phyloP scores from a whole-genome alignment of 2,113 vertebrate species.

The Proteles cristata region DNA sequence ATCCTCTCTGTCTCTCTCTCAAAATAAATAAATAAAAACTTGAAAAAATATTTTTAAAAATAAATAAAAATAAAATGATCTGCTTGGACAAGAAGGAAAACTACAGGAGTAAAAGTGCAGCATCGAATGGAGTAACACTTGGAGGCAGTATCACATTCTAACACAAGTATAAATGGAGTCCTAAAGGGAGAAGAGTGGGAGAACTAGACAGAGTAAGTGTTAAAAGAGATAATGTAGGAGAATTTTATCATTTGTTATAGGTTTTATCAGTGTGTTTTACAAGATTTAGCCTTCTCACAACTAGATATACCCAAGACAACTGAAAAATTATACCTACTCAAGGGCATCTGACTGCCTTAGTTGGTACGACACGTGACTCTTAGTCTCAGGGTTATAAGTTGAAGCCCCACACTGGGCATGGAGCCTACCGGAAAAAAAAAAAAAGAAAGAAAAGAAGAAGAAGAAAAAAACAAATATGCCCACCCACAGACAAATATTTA shows the following conservation, averaged over 20 bases:
- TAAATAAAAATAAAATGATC: too few relatives aligned
- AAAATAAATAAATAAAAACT: too few relatives aligned
- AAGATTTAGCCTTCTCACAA: not conserved
- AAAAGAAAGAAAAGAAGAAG: not conserved
- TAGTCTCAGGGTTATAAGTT: not conserved
- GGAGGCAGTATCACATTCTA: not conserved
- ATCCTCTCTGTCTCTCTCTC: too few relatives aligned
- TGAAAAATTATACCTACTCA: not conserved
- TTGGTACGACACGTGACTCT: not conserved
- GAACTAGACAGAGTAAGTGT: not conserved
- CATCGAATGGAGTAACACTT: too few relatives aligned
- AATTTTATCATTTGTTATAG: not conserved
- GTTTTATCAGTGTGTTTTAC: not conserved
- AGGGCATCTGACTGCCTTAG: not conserved
- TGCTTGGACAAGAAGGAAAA: not conserved
- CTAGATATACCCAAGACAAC: not conserved
- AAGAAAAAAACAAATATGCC: not conserved
- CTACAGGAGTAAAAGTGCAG: not conserved
- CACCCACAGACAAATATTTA: not conserved
- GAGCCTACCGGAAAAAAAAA: not conserved
- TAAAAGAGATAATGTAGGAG: not conserved
- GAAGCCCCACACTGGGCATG: not conserved
- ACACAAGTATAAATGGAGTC: not conserved
- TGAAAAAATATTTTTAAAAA: too few relatives aligned
- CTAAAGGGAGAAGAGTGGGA: not conserved